These are phyloP conservation scores for Yponomeuta malinellus DNA, from an alignment of 2,888 invertebrate species.

Conservation along the genomic window DNA sequence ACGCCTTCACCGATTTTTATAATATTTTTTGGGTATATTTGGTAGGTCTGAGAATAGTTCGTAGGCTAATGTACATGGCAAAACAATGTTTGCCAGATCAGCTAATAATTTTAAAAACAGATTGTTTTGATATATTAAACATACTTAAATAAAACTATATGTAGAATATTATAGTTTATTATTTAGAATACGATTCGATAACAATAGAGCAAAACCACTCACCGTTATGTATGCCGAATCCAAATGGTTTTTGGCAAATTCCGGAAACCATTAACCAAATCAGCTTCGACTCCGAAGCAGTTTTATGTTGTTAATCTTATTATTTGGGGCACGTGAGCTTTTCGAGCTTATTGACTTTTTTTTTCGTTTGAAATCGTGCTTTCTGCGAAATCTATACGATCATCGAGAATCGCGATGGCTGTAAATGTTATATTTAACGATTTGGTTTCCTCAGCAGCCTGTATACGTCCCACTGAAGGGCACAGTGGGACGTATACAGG, in stretches of 20 bases:
- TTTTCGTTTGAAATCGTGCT: constrained; percentile 46
- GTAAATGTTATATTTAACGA: background rate
- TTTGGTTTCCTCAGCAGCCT: background rate
- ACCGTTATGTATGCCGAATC: constrained; percentile 30
- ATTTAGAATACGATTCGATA: constrained; percentile 18
- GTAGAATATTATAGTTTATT: constrained; percentile 23
- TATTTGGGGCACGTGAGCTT: constrained; percentile 63
- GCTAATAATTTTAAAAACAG: background rate
- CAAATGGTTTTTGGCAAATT: constrained; percentile 41
- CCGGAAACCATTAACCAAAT: constrained; percentile 57
- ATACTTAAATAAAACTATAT: background rate
- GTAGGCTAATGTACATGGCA: no score
- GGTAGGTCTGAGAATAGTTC: no score
- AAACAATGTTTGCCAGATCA: no score
- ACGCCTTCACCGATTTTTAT: no score
- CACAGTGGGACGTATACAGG: no score
- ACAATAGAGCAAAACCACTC: constrained; percentile 25
- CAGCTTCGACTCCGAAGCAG: constrained; percentile 31
- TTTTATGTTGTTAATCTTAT: constrained; percentile 58
- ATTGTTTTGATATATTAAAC: background rate
- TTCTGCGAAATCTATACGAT: constrained; percentile 52
- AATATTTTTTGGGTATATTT: no score
- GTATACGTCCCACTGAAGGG: no score
- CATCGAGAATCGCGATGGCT: background rate
- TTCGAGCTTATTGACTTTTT: constrained; percentile 24